Evolutionary conservation across 2,888 invertebrate species (phyloP).

Genomic region (Tiliacea aurago): DNA sequence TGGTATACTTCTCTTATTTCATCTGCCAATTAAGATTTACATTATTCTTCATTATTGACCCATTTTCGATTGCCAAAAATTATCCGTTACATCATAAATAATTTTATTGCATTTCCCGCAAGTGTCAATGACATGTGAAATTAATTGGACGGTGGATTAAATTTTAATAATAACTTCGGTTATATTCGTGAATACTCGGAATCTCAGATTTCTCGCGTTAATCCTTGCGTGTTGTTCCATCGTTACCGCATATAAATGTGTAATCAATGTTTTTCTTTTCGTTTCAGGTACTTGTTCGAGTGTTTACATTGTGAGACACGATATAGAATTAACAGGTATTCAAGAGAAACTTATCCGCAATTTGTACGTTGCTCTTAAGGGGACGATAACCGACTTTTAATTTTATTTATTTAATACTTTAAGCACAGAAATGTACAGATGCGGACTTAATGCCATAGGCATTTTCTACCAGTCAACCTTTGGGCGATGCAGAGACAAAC

Average conservation of each 20-base stretch:
- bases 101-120: constrained; percentile 11
- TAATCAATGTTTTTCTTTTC: constrained; percentile 50
- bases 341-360: constrained; percentile 29
- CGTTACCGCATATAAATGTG: constrained; percentile 29
- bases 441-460: too few relatives aligned
- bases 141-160: constrained; percentile 17
- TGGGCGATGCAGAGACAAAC: too few relatives aligned
- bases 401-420: too few relatives aligned
- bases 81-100: constrained; percentile 7
- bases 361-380: background rate
- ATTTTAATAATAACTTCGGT: constrained; percentile 9
- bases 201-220: constrained; percentile 44
- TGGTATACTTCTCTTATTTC: background rate
- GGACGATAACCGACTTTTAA: too few relatives aligned
- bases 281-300: constrained; percentile 54
- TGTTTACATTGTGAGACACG: constrained; percentile 21
- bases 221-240: constrained; percentile 40
- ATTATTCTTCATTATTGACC: background rate
- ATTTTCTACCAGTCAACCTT: too few relatives aligned
- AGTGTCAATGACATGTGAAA: constrained; percentile 18
- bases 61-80: constrained; percentile 12
- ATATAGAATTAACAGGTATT: constrained; percentile 44
- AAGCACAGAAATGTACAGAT: too few relatives aligned
- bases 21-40: background rate
- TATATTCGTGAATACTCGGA: constrained; percentile 31